phyloP scores from a whole-genome alignment of 2,888 invertebrate species.

The Hipparchia sbordonii region DNA sequence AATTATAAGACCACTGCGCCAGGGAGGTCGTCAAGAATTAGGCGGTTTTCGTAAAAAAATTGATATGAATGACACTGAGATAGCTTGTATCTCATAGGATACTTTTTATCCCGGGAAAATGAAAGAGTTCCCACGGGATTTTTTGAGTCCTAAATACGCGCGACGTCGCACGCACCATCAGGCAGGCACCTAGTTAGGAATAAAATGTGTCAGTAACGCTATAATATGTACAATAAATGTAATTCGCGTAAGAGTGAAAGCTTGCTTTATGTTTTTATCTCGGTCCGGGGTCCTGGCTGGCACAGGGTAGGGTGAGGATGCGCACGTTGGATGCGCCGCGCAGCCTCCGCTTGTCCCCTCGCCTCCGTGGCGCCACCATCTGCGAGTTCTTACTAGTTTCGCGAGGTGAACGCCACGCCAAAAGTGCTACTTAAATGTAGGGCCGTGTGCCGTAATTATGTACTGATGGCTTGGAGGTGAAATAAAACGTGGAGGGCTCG shows the following conservation, averaged over 20 bases:
- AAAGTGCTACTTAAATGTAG: slow-evolving; percentile 44
- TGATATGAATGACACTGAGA: no score
- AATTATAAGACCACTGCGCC: no score
- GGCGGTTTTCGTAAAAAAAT: no score
- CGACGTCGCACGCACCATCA: no score
- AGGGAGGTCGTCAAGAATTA: no score
- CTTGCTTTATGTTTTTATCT: slow-evolving; percentile 19
- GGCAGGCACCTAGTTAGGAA: no score
- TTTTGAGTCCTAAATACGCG: no score
- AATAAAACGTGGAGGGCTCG: slow-evolving; percentile 79
- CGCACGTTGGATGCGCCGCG: slow-evolving; percentile 76
- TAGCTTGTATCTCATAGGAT: no score
- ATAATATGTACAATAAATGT: slow-evolving; percentile 6
- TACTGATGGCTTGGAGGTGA: slow-evolving; percentile 75
- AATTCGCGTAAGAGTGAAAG: slow-evolving; percentile 15
- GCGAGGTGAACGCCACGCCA: slow-evolving; percentile 61
- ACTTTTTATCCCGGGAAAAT: no score
- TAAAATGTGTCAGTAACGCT: neutral
- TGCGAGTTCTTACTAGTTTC: slow-evolving; percentile 62
- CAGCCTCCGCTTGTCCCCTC: slow-evolving; percentile 67
- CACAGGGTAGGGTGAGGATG: slow-evolving; percentile 65
- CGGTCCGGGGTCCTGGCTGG: slow-evolving; percentile 27
- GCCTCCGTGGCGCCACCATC: slow-evolving; percentile 73
- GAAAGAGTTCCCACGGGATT: no score
- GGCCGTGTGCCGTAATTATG: slow-evolving; percentile 60